Base-by-base conservation (phyloP, 2,113 vertebrate genomes). In the Apodemus speciosus region DNA sequence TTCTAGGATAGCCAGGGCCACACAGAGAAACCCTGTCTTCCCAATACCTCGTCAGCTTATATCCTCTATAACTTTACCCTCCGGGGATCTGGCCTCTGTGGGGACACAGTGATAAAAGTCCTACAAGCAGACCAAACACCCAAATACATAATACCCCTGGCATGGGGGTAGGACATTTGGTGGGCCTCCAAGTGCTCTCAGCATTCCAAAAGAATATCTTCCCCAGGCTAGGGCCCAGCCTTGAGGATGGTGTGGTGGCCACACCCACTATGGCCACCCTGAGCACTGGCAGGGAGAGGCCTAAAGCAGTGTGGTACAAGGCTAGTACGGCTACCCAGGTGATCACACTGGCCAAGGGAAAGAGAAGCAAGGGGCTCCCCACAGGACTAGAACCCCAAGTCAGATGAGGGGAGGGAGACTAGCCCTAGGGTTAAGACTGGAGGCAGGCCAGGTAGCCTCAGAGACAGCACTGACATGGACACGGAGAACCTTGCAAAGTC, bases 401-500 rank as follows among this genome's bases (percentile, higher is more conserved):
- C 60, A n/a, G 83, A 30, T 3, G 49, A 35, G 53, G 66, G 14
- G 46, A 68, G 68, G 62, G 32, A 43, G 38, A 53, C 27, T 16
- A 81, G 40, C 7, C 23, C 32, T 3, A 4, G 53, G 43, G 43
- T 2, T 25, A 46, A 51, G 23, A 10, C 60, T 49, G 43, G 3
- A 84, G 25, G 75, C 20, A 20, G 75, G 68, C 76, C 30, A 49
- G 23, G 79, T 4, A 35, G 72, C 93, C 23, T 68, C 38, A 84
- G 3, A 23, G 3, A 43, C 20, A 56, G 43, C 60, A 32, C 1
- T 11, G 21, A 27, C 30, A 5, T 7, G 6, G 40, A n/a, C 0
- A 0, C 2, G 2, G 1, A n/a, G 6, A 14, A 20, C 14, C 73
- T 38, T 66, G 79, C 58, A 77, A 27, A 89, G 25, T 71, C 38